Conservation (phyloP, 2,888 invertebrate species). For the Platycnemis pennipes region DNA sequence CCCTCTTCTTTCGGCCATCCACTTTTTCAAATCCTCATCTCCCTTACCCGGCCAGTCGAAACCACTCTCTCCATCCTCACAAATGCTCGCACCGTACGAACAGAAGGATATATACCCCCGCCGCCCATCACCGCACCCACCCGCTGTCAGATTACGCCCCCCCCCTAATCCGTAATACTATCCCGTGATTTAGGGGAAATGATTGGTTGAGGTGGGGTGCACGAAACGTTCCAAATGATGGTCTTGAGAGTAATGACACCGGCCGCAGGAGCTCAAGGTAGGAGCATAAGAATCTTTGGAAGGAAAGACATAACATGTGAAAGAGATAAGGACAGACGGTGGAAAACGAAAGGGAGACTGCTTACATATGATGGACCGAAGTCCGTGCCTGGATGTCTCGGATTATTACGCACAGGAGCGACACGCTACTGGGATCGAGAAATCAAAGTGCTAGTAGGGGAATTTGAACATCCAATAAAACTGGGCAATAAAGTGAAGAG, state of each 20-base stretch:
- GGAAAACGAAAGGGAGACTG: not conserved
- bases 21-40: not conserved
- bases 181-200: constrained; percentile 60
- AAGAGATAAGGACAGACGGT: not conserved
- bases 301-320: not conserved
- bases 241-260: not conserved
- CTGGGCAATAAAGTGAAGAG: no score
- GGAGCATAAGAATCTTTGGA: not conserved
- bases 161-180: constrained; percentile 41
- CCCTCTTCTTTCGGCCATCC: not conserved
- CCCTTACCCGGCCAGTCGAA: not conserved
- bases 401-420: not conserved
- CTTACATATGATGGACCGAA: not conserved
- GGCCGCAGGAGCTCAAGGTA: not conserved
- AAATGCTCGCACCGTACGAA: not conserved
- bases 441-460: not conserved
- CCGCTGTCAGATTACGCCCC: not conserved
- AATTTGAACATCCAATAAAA: no score
- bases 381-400: not conserved
- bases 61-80: not conserved
- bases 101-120: not conserved
- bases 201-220: not conserved
- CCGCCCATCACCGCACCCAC: not conserved
- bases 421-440: not conserved
- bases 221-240: not conserved